Evolutionary conservation across 2,113 vertebrate species (phyloP).

Genomic region (Promerops cafer): DNA sequence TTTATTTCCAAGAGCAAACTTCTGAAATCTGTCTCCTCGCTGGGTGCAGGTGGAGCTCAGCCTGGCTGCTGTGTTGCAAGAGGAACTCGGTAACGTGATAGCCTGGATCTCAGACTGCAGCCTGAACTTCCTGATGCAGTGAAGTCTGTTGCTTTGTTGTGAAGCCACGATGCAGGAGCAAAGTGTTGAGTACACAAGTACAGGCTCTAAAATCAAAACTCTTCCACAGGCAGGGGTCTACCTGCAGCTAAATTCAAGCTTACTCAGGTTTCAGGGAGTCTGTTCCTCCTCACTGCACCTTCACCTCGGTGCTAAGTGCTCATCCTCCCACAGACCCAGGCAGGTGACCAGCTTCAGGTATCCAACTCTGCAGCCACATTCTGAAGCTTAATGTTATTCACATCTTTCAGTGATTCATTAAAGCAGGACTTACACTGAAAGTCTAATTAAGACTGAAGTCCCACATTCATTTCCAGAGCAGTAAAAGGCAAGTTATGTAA

Average conservation of each 20-base stretch:
- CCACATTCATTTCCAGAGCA: conserved; percentile 12
- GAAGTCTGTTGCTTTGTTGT: not conserved
- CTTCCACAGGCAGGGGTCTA: not conserved
- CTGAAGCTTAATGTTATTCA: not conserved
- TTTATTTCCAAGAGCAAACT: not conserved
- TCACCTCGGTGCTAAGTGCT: not conserved
- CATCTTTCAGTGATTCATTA: conserved; percentile 5
- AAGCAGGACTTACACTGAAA: not conserved
- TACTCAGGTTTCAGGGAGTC: not conserved
- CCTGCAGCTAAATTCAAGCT: not conserved
- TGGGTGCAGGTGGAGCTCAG: not conserved
- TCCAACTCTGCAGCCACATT: not conserved
- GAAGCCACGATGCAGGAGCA: not conserved
- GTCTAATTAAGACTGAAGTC: conserved; percentile 37
- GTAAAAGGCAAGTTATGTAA: conserved; percentile 50
- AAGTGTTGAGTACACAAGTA: not conserved
- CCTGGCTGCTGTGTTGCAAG: not conserved
- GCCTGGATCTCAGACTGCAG: not conserved
- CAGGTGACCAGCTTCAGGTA: not conserved
- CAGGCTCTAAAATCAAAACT: not conserved
- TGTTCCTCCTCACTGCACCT: not conserved
- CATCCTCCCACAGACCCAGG: not conserved
- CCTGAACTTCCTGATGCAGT: not conserved
- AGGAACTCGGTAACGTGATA: not conserved
- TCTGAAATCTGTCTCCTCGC: not conserved